Percentiles rank a stretch among this genome's conserved stretches.
phyloP scores from a whole-genome alignment of 2,797 vertebrate species.

The Pseudocheirus occidentalis region DNA sequence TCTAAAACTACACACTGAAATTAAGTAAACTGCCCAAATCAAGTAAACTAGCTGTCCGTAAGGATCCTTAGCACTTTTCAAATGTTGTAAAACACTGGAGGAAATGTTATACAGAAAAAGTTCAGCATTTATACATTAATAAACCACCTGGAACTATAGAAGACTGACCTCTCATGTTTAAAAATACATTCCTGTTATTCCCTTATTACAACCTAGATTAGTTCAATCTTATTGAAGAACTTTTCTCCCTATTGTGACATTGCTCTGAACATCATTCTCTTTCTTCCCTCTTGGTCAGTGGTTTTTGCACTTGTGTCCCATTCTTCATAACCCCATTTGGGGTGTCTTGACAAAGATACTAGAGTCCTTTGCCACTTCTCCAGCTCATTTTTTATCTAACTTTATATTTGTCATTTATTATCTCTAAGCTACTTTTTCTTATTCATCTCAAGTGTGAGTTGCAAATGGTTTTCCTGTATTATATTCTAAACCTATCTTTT shows the following conservation, averaged over 20 bases:
- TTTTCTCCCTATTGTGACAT: not conserved
- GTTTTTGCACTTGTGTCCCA: not conserved
- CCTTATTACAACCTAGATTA: not conserved
- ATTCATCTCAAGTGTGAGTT: not conserved
- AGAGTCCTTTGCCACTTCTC: not conserved
- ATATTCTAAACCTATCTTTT: not conserved
- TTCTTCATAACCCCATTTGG: not conserved
- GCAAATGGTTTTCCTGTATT: not conserved
- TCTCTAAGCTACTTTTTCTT: not conserved
- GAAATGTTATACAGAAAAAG: not conserved
- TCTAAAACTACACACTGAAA: not conserved
- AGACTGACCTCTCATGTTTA: not conserved
- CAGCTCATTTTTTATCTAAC: not conserved
- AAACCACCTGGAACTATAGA: not conserved
- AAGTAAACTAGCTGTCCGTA: not conserved
- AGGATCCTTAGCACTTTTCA: not conserved
- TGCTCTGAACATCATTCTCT: not conserved
- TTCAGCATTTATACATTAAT: not conserved
- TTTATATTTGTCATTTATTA: not conserved
- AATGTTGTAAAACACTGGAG: not conserved
- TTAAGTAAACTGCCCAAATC: not conserved
- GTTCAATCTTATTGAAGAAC: slow-evolving; percentile 9
- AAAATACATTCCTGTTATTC: not conserved
- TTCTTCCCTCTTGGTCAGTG: not conserved
- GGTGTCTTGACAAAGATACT: not conserved